Base-by-base conservation (phyloP, 2,888 invertebrate species). In the Plutella xylostella region DNA sequence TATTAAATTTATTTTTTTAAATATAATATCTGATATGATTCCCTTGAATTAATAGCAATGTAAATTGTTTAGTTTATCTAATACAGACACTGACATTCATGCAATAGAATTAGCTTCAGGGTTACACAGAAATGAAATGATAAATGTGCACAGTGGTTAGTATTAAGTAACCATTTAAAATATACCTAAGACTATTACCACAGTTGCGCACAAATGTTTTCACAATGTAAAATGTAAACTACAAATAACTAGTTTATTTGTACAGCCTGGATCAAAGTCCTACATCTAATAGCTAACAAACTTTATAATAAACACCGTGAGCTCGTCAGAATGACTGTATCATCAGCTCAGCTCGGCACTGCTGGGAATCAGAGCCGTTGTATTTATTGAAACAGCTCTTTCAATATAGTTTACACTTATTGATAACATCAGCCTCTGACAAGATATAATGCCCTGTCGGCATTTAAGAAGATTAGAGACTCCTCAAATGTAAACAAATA, bases 211-310 rank as follows among this genome's bases (percentile, higher is more conserved):
- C 67, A 69, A 21, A 72, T 71, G 65, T 66, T 55, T 58, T 62
- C 73, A 76, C 65, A 69, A 78, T 79, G 75, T 74, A 77, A 77
- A 80, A 75, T 78, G 75, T 73, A 21, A 18, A 77, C 82, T 82
- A 80, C 76, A 61, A 76, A 71, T 77, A 72, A 72, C 74, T 79
- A 77, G 64, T 65, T 68, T 65, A 68, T 78, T 77, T 82, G 75
- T 80, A 82, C 79, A 82, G 78, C 76, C 71, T 69, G 75, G 63
- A 76, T 78, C 65, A 77, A 78, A 76, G 61, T 69, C 68, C 82
- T 82, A 82, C 70, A 53, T 68, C 79, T 82, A 79, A 71, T 68
- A 71, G 77, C 80, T 78, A 78, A 73, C 64, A 72, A 76, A 73
- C 57, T 70, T 71, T 70, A 69, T 67, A 63, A 59, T 70, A 68